Base-by-base conservation (phyloP, 2,888 invertebrate species). In the Chloromyia formosa region DNA sequence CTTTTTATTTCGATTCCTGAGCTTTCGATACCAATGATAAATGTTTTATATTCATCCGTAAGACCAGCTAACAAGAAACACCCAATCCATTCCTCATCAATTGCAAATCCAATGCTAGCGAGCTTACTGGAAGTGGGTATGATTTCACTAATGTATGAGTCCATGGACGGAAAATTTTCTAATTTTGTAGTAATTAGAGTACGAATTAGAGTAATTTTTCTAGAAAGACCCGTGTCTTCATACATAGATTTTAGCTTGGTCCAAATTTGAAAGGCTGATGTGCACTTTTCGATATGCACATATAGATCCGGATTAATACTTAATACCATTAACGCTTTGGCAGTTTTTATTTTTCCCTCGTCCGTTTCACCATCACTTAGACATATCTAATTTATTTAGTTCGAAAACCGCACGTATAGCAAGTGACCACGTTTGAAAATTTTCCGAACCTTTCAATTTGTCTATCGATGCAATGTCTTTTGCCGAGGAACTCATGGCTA, bases 301-400 rank as follows among this genome's bases (percentile, higher is more conserved):
- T 35, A 35, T 2, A 56, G 56, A 16, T 56, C 56, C 16, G 56
- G 56, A 56, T 20, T 16, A 16, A 56, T 56, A 56, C 18, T 56
- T 56, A 56, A 18, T 35, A 35, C 27, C 27, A 35, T 35, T 35
- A 35, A 35, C 7, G 27, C 27, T 56, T 16, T 9, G 16, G 56
- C 56, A 18, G 18, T 16, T 56, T 56, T 56, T 16, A 56, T 56
- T 56, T 56, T 56, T 20, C 16, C 56, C 16, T 56, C n/a, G 53
- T 53, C 53, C 10, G 2, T 53, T 53, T 53, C 16, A 53, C 16
- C 10, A 53, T 53, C 53, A 53, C 14, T 16, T 16, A 53, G 56
- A 18, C 56, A 9, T 56, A 56, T 56, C 56, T 56, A 56, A 56
- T 16, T 56, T 56, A 56, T 56, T 56, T 56, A 56, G 18, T 56